Conservation (phyloP, 2,113 vertebrate species). For the Sigmodon hispidus region DNA sequence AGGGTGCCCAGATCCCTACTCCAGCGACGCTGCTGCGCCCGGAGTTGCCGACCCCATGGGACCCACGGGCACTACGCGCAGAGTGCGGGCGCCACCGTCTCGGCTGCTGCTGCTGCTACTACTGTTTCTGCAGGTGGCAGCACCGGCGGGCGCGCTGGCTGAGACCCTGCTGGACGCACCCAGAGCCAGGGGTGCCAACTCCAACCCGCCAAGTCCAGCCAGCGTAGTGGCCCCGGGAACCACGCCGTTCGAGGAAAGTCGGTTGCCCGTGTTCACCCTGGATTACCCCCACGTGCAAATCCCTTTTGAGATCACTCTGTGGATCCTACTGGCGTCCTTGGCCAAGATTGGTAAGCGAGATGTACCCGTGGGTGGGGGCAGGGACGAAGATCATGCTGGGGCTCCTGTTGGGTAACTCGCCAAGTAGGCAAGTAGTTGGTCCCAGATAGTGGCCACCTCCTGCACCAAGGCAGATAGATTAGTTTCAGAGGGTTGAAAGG, state of each 20-base stretch:
- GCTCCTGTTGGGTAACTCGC: neutral
- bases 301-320: conserved; percentile 97
- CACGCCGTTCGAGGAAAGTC: conserved; percentile 83
- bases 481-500: neutral
- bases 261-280: conserved; percentile 92
- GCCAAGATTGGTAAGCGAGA: conserved; percentile 95
- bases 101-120: conserved; percentile 33
- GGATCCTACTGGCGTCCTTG: conserved; percentile 96
- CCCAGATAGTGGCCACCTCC: neutral
- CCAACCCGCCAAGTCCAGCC: conserved; percentile 74
- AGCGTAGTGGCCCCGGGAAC: conserved; percentile 81
- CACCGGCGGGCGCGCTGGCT: conserved; percentile 46
- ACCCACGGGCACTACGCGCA: neutral
- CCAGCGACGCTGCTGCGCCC: neutral
- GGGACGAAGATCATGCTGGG: neutral
- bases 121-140: conserved; percentile 66
- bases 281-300: conserved; percentile 95
- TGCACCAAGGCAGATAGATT: neutral
- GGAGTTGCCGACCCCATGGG: conserved; percentile 19
- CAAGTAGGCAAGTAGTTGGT: neutral
- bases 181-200: conserved; percentile 60
- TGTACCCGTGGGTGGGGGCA: neutral
- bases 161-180: conserved; percentile 68
- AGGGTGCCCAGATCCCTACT: neutral
- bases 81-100: conserved; percentile 19